Conservation (phyloP, 2,797 vertebrate species). For the Melanotaenia maccullochi region DNA sequence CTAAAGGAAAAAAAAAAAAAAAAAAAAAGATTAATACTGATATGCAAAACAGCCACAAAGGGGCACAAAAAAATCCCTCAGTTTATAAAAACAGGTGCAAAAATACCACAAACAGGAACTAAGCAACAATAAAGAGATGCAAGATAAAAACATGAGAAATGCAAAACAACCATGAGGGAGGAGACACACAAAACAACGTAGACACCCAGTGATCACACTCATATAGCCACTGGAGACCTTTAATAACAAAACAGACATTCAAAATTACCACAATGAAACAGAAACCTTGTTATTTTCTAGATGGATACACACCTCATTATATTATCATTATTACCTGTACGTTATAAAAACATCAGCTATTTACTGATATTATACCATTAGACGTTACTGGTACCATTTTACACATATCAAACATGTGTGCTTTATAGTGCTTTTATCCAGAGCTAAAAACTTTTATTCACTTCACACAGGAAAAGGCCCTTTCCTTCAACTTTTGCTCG, state of each 20-base stretch:
- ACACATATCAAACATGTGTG: too few relatives aligned
- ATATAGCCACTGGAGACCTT: neutral
- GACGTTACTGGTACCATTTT: too few relatives aligned
- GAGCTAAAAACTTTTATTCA: too few relatives aligned
- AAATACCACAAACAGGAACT: neutral
- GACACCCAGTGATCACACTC: neutral
- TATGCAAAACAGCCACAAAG: neutral
- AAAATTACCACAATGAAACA: neutral
- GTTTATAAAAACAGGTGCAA: neutral
- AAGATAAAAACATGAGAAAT: neutral
- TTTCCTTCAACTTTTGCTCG: neutral
- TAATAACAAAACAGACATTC: neutral
- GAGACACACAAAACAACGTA: neutral
- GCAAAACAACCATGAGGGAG: neutral
- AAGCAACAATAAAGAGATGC: neutral
- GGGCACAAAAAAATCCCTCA: rapidly evolving
- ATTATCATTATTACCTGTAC: neutral
- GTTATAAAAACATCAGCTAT: neutral
- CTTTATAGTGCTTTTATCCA: too few relatives aligned
- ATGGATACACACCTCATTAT: neutral
- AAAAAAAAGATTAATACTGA: neutral
- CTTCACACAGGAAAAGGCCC: neutral
- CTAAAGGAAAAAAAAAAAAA: too few relatives aligned
- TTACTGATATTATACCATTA: neutral
- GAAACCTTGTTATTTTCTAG: neutral